Base-by-base conservation (phyloP, 2,113 vertebrate species). In the Oxyura jamaicensis region DNA sequence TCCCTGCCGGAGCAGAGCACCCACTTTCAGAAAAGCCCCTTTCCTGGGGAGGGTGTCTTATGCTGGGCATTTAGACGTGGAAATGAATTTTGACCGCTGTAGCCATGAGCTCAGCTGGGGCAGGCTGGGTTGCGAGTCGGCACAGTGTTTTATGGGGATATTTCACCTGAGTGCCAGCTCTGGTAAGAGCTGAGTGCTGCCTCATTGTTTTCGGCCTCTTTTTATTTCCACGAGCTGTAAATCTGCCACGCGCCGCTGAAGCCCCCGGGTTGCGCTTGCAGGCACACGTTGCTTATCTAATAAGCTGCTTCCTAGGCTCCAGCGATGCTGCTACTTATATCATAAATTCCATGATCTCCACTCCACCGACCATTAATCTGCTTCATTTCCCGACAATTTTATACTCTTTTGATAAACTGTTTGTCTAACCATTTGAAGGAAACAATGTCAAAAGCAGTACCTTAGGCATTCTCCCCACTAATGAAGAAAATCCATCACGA, bases 401-500 rank as follows among this genome's bases (percentile, higher is more conserved):
- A 92, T 72, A 55, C 62, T 35, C 91, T 87, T 94, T 88, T 95
- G 96, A 97, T 95, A 93, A 97, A 96, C 91, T 82, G 48, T 97
- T 97, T 94, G 96, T 76, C 91, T 92, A 95, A 91, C 67, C 1
- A 0, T 80, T 48, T 50, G 92, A 89, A 97, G 93, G 91, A 90
- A 95, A 87, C 91, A 81, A 86, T 33, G 84, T 91, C 93, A 79
- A 77, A 91, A 91, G 42, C 86, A 88, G 73, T 88, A 96, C 91
- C 80, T 94, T 41, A 94, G 90, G 93, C 84, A 0, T 67, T 95
- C 0, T 25, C 89, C 75, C 39, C 88, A 50, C 86, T 97, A 97
- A 97, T 97, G 96, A 97, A 94, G 95, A 95, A 92, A 95, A 97
- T 96, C 88, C 96, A 97, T 97, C 96, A 96, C 28, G 3, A 77